Evolutionary conservation across 2,113 vertebrate genomes (phyloP).

Genomic region (Cygnus atratus): DNA sequence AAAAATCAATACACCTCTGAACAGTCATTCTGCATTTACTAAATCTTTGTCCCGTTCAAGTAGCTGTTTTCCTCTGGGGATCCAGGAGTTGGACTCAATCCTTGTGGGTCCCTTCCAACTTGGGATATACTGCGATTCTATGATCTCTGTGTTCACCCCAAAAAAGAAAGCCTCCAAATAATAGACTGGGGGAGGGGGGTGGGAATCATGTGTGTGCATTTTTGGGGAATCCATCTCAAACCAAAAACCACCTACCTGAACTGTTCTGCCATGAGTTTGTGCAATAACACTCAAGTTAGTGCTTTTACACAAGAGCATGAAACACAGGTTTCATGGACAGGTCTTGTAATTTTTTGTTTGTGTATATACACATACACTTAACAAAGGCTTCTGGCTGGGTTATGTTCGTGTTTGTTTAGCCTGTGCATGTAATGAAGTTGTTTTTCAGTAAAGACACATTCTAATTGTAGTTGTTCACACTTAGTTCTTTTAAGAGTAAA

Average conservation of each 20-base stretch:
- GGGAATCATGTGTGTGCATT: too few relatives aligned
- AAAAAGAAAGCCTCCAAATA: background rate
- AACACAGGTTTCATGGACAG: background rate
- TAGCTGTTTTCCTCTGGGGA: background rate
- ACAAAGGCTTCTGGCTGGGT: background rate
- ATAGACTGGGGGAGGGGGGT: too few relatives aligned
- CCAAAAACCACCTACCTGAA: background rate
- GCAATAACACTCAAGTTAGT: background rate
- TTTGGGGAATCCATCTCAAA: background rate
- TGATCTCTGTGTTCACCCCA: too few relatives aligned
- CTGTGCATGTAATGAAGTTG: background rate
- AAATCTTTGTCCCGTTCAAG: background rate
- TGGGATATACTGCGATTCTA: too few relatives aligned
- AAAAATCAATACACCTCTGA: background rate
- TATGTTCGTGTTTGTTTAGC: background rate
- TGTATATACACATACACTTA: background rate
- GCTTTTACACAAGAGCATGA: background rate
- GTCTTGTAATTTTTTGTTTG: background rate
- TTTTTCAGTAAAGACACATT: background rate
- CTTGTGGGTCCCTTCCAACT: too few relatives aligned
- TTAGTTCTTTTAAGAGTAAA: background rate
- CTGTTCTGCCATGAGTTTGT: background rate
- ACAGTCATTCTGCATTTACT: rapidly evolving
- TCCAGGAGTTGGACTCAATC: too few relatives aligned
- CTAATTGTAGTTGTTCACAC: background rate